These are phyloP conservation scores for Nebria salina DNA, from an alignment of 2,888 invertebrate species.

Conservation along the genomic window DNA sequence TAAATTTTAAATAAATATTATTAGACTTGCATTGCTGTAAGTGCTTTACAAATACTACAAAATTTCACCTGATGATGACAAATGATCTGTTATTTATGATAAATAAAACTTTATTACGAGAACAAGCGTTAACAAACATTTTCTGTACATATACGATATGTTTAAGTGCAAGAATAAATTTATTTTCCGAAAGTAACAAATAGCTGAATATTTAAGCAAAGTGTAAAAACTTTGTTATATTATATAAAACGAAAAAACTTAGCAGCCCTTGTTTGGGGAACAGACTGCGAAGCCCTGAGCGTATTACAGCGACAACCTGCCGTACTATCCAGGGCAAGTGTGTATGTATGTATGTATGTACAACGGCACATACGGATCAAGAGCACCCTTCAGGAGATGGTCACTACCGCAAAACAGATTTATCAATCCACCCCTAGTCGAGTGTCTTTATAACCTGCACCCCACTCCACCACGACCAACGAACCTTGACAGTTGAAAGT, in stretches of 20 bases:
- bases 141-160: too few species aligned
- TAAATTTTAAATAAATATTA: too few species aligned
- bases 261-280: conserved; percentile 25
- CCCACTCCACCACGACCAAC: conserved; percentile 20
- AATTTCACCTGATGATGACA: too few species aligned
- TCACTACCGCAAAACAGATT: conserved; percentile 62
- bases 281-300: conserved; percentile 18
- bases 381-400: conserved; percentile 54
- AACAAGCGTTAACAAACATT: too few species aligned
- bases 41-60: too few species aligned
- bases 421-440: conserved; percentile 58
- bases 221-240: conserved; percentile 30
- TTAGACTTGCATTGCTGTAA: too few species aligned
- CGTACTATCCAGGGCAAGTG: conserved; percentile 42
- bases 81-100: too few species aligned
- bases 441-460: conserved; percentile 37
- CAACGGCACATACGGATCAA: conserved; percentile 2
- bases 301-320: conserved; percentile 55
- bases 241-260: conserved; percentile 42
- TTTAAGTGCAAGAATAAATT: too few species aligned
- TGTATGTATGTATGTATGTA: too few species aligned
- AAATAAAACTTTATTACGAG: too few species aligned
- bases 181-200: background rate
- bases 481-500: conserved; percentile 58
- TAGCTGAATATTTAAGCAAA: conserved; percentile 20